Conservation (phyloP, 2,113 vertebrate genomes). For the Elanus axillaris region DNA sequence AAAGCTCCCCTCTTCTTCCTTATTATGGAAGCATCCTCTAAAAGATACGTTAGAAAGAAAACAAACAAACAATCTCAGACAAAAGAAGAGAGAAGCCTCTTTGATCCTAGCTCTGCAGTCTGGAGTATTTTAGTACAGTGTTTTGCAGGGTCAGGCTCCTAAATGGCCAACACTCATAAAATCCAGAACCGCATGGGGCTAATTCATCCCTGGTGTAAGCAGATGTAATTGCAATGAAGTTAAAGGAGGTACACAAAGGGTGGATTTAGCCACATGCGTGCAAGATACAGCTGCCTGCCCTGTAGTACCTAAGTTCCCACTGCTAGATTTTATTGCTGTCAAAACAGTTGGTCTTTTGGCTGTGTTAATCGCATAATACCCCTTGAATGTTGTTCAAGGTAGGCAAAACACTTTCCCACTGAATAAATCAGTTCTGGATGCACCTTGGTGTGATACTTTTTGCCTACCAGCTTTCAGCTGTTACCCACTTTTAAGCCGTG, state of each 20-base stretch:
- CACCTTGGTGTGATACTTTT: constrained; percentile 38
- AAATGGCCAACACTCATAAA: neutral
- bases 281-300: neutral
- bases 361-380: neutral
- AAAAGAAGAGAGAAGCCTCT: constrained; percentile 27
- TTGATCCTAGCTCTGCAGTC: neutral
- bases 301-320: neutral
- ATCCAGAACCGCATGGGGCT: neutral
- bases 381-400: neutral
- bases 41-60: constrained; percentile 10
- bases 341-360: neutral
- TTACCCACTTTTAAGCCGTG: neutral
- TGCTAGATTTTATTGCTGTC: neutral
- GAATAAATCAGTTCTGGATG: constrained; percentile 43
- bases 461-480: constrained; percentile 39
- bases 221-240: neutral
- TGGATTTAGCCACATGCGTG: neutral
- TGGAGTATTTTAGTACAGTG: neutral
- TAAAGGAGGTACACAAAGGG: neutral
- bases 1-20: constrained; percentile 25
- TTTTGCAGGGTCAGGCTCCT: neutral
- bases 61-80: neutral
- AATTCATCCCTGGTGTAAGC: constrained; percentile 17
- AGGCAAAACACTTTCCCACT: constrained; percentile 34
- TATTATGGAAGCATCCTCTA: constrained; percentile 4